Percentiles rank a stretch among this genome's conserved stretches.
phyloP scores from a whole-genome alignment of 2,113 vertebrate species.

The Bos indicus region DNA sequence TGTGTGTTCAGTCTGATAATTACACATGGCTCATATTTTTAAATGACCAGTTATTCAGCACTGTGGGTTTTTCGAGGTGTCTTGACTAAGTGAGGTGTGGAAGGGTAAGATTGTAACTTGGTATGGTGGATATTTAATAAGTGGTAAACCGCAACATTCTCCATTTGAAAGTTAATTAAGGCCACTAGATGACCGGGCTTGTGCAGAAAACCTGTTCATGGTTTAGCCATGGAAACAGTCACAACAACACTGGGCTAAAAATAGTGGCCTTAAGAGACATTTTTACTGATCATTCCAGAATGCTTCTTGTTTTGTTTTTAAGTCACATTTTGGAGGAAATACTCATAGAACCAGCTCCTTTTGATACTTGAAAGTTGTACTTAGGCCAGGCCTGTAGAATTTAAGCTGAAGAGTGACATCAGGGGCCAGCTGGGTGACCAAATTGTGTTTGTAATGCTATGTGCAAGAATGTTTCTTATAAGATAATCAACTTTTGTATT shows the following conservation, averaged over 20 bases:
- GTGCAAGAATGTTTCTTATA: background rate
- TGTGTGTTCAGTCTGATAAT: background rate
- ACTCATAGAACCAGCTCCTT: conserved; percentile 31
- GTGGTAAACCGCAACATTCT: conserved; percentile 80
- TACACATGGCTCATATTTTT: background rate
- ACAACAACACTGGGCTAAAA: conserved; percentile 75
- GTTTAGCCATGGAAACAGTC: conserved; percentile 79
- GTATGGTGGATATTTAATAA: conserved; percentile 81
- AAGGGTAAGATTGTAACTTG: conserved; percentile 77
- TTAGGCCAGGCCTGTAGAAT: background rate
- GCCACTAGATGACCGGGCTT: conserved; percentile 75
- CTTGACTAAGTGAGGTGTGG: conserved; percentile 80
- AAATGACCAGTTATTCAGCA: conserved; percentile 29
- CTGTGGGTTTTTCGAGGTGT: conserved; percentile 70
- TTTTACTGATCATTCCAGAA: conserved; percentile 61
- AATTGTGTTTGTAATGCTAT: background rate
- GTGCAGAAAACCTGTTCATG: conserved; percentile 81
- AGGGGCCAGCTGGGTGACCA: background rate
- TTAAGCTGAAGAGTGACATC: conserved; percentile 28
- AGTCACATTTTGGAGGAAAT: conserved; percentile 44
- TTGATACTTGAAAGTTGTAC: conserved; percentile 5
- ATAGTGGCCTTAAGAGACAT: conserved; percentile 66
- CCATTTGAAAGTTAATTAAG: conserved; percentile 83
- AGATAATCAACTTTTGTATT: background rate
- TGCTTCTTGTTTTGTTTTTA: background rate